Evolutionary conservation across 2,113 vertebrate genomes (phyloP), one percentile per base, ranked within the genome.

Genomic region (Carassius carassius): DNA sequence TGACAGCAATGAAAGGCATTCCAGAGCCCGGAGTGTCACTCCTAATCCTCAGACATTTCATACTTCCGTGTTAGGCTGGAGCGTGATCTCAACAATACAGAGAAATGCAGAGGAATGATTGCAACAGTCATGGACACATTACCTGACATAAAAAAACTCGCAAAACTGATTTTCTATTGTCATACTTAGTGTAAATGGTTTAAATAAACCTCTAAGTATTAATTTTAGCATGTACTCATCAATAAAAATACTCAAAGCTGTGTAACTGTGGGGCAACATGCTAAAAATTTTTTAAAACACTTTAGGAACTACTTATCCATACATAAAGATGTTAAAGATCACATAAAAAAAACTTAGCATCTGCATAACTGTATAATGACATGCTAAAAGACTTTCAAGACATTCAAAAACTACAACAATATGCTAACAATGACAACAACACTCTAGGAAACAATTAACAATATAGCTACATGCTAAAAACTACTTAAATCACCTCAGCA

Each of bases 1-100:
- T 81, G 79, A 69, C 79, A 69, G 14, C 79, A 67, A 63, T 69
- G 79, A 81, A 81, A 81, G 23, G 12, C 79, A 81, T 81, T 81
- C 63, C 62, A 51, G 41, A 69, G 41, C 63, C 5, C 5, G 10
- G 23, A 14, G 79, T 51, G 44, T 81, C 79, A 8, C 44, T n/a
- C 35, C 23, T 69, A 69, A 54, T 81, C 62, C 62, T 29, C 63
- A 2, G 17, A 21, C n/a, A 54, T 14, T n/a, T n/a, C 44, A 69
- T 44, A 81, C 44, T 32, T 35, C 25, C 11, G 9, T 79, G 58
- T 35, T 47, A 44, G 37, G 32, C 32, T 58, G 21, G 56, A 58
- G 19, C 3, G 5, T 23, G 54, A 16, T 60, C 2, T 78, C 76
- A 78, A n/a, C 21, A 37, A 47, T 16, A 29, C 60, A 44, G 9